Percentiles rank a stretch among this genome's conserved stretches.
These are phyloP conservation scores for Leptinotarsa undecemlineata DNA, from an alignment of 1,140 invertebrate genomes.

Conservation along the genomic window DNA sequence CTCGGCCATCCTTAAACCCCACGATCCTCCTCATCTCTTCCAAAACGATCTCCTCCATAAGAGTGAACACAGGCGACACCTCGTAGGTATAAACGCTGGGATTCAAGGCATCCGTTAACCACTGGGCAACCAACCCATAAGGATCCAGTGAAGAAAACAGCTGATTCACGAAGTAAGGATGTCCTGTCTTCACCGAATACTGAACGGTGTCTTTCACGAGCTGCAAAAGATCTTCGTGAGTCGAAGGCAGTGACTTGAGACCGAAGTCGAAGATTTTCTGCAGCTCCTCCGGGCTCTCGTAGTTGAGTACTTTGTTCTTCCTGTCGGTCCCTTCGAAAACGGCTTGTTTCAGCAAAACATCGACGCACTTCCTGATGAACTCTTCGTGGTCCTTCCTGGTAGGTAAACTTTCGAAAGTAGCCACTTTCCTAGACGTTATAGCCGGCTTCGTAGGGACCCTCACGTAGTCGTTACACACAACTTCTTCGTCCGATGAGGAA, in stretches of 20 bases:
- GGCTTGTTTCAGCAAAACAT: constrained; percentile 72
- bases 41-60: constrained; percentile 84
- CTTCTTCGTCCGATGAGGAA: constrained; percentile 41
- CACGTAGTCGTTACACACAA: constrained; percentile 13
- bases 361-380: constrained; percentile 70
- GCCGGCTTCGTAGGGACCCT: not conserved
- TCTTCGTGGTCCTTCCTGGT: constrained; percentile 66
- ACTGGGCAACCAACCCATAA: constrained; percentile 82
- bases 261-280: constrained; percentile 68
- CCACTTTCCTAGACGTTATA: constrained; percentile 22
- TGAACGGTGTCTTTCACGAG: constrained; percentile 70
- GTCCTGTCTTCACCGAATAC: constrained; percentile 85
- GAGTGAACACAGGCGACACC: constrained; percentile 85
- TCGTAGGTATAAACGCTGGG: constrained; percentile 89
- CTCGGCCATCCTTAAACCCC: constrained; percentile 76
- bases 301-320: constrained; percentile 73
- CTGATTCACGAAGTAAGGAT: constrained; percentile 87
- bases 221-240: constrained; percentile 69
- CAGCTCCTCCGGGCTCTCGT: constrained; percentile 71
- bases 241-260: constrained; percentile 61
- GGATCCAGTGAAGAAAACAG: constrained; percentile 85
- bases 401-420: constrained; percentile 58
- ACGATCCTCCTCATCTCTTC: constrained; percentile 83
- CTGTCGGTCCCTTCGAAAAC: constrained; percentile 75
- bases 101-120: constrained; percentile 84